Evolutionary conservation across 2,888 invertebrate species (phyloP).

Genomic region (Rhamphomyia laevipes): DNA sequence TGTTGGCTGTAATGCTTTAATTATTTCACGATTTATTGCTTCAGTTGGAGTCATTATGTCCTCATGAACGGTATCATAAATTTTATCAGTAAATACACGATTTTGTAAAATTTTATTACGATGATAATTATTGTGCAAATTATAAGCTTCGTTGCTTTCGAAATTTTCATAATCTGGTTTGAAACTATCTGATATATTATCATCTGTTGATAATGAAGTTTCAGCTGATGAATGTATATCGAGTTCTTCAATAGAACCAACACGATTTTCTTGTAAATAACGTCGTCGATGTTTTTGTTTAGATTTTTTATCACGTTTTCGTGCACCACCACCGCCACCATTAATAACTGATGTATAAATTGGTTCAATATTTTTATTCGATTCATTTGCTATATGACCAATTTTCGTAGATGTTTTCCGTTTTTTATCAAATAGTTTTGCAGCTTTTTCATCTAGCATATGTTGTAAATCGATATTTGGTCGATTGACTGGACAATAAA

Average conservation of each 20-base stretch:
- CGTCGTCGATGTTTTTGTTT: conserved; percentile 30
- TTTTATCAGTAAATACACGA: conserved; percentile 23
- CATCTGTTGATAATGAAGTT: conserved; percentile 20
- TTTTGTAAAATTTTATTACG: conserved; percentile 32
- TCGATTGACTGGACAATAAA: conserved; percentile 35
- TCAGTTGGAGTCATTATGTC: conserved; percentile 23
- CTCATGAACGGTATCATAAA: conserved; percentile 16
- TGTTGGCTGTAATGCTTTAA: conserved; percentile 25
- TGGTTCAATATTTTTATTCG: conserved; percentile 19
- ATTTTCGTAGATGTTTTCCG: conserved; percentile 13
- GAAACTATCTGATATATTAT: conserved; percentile 20
- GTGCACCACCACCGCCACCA: conserved; percentile 27
- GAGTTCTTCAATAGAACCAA: conserved; percentile 33
- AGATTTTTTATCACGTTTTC: conserved; percentile 17
- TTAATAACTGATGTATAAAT: conserved; percentile 31
- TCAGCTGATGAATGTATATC: conserved; percentile 28
- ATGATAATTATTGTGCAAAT: conserved; percentile 34
- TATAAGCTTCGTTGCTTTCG: conserved; percentile 33
- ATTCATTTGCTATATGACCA: conserved; percentile 1
- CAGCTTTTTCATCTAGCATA: conserved; percentile 32
- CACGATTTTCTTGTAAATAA: conserved; percentile 34
- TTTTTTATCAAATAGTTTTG: conserved; percentile 29
- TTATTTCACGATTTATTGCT: conserved; percentile 32
- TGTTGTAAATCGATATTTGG: conserved; percentile 32
- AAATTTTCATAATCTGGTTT: conserved; percentile 27